Evolutionary conservation across 2,888 invertebrate species (phyloP), one percentile per base, ranked within the genome.

Genomic region (Drosophila melanosoma): DNA sequence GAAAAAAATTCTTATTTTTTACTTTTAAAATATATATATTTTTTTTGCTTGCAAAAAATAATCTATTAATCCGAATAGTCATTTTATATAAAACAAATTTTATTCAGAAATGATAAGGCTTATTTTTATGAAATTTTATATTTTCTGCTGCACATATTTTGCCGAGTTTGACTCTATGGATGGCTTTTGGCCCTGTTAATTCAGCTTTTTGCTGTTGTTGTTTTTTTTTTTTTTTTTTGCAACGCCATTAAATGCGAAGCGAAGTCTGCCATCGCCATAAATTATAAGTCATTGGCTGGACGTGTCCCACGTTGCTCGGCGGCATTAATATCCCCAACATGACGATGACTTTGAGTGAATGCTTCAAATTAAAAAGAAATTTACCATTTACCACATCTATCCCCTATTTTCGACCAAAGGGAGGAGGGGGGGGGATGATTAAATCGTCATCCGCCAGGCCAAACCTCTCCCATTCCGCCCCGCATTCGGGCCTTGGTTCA

Each of bases 331-430:
- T 87, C 82, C 75, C 70, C 76, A 82, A 83, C 87, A 88, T 91
- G 91, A 91, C 89, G 84, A 81, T 90, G 90, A 90, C 91, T 90
- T 91, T 90, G 91, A 90, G 90, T 90, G 90, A 90, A 91, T 88
- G 90, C 83, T 79, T 83, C 90, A 90, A 91, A 90, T 90, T 90
- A 91, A 91, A 90, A 90, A 91, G 88, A 91, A 90, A 91, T 90
- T 91, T 90, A 90, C 85, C 90, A 91, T 90, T 88, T 84, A 87
- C 87, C 82, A 79, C 79, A 79, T 40, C 32, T 29, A 15, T 36
- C 49, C n/a, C 5, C 3, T 36, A 35, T 66, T 72, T 76, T 66
- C 63, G 74, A 62, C 77, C 64, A 59, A 49, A 26, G 49, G 35
- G 64, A 12, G 51, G 52, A 1, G n/a, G 26, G n/a, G 29, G n/a